phyloP scores from a whole-genome alignment of 1,140 invertebrate species.

The Hyposmocoma kahamanoa region DNA sequence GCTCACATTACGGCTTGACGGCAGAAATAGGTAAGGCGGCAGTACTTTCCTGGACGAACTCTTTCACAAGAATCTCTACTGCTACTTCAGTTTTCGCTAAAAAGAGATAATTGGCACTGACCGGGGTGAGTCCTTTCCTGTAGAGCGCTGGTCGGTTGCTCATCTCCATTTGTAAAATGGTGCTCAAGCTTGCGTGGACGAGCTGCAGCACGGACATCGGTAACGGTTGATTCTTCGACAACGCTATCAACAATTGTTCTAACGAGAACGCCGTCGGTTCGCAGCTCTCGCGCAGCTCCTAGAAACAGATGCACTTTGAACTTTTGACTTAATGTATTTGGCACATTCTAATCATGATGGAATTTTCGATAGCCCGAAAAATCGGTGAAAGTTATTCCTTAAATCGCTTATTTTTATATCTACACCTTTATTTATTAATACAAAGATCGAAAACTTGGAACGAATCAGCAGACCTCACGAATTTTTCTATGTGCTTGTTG shows the following conservation, averaged over 20 bases:
- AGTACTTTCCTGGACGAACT: too few relatives aligned
- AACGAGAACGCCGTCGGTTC: constrained; percentile 94
- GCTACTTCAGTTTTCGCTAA: too few relatives aligned
- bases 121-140: constrained; percentile 53
- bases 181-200: constrained; percentile 62
- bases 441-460: neutral
- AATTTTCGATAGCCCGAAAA: neutral
- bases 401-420: neutral
- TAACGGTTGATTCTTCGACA: constrained; percentile 82
- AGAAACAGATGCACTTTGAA: constrained; percentile 3
- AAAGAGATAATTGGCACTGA: neutral
- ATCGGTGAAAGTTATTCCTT: neutral
- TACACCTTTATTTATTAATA: neutral
- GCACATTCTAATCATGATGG: neutral
- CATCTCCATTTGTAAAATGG: constrained; percentile 49
- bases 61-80: too few relatives aligned
- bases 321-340: neutral
- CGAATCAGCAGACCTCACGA: neutral
- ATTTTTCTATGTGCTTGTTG: neutral
- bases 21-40: too few relatives aligned
- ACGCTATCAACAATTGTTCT: constrained; percentile 86
- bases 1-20: too few relatives aligned
- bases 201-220: constrained; percentile 79
- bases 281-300: constrained; percentile 88
- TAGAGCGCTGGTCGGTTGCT: constrained; percentile 58